Evolutionary conservation across 2,888 invertebrate species (phyloP), one percentile per base, ranked within the genome.

Genomic region (Scaeva pyrastri): DNA sequence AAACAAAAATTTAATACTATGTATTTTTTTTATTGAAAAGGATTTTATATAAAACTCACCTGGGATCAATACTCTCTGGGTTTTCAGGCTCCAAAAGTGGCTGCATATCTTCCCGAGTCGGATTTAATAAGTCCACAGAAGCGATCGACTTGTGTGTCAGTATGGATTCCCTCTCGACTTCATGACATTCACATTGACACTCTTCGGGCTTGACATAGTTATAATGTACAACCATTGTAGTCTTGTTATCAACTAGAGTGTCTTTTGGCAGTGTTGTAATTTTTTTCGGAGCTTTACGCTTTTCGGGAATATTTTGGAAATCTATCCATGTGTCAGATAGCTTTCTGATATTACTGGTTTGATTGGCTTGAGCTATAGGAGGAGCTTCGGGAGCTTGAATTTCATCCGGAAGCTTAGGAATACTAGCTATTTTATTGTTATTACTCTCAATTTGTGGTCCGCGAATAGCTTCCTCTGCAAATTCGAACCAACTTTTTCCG

Each of bases 171-270:
- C 92, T 89, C 76, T 93, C 92, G 58, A 92, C 93, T 90, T 96
- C 96, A 93, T 97, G 97, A 90, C 97, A 97, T 93, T 97, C 97
- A 93, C 97, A 97, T 91, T 96, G 96, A 90, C 97, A 97, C 90
- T 97, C 96, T 91, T 97, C 97, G 6, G 97, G 97, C 92, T 97
- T 96, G 73, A 97, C 97, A 92, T 97, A 97, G 92, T 95, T 96
- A 89, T 95, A 95, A 88, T 95, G 94, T 50, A 94, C 94, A 84
- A 93, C 88, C 62, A 88, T 93, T 91, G 72, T 91, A 91, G 88
- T 84, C 14, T 74, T 72, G 14, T 21, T 58, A 41, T 93, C 62
- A 91, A 73, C 74, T 12, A 88, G 21, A 14, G 88, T 76, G 43
- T 91, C 93, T 88, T 94, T 93, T 66, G 97, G 97, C 89, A 97